These are phyloP conservation scores for Pionites leucogaster DNA, from an alignment of 2,113 vertebrate genomes.

Conservation along the genomic window DNA sequence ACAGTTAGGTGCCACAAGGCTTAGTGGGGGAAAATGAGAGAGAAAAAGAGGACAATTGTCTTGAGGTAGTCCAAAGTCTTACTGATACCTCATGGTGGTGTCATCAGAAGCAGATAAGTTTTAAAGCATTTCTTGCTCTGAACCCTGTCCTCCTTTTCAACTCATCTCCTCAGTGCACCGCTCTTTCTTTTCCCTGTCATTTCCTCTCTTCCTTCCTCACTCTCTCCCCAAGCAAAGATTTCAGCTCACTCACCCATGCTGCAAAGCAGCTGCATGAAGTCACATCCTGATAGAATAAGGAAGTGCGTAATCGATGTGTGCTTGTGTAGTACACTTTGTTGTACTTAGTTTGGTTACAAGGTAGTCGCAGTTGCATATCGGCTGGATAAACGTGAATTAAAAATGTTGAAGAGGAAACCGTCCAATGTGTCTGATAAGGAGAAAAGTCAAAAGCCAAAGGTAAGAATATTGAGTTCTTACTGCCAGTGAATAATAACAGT, in stretches of 20 bases:
- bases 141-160: not conserved
- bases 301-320: constrained; percentile 33
- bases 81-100: not conserved
- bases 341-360: not conserved
- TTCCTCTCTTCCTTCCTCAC: not conserved
- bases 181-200: not conserved
- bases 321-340: not conserved
- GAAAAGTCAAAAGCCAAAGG: constrained; percentile 86
- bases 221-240: not conserved
- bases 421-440: constrained; percentile 85
- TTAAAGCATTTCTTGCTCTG: not conserved
- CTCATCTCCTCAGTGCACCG: not conserved
- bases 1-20: not conserved
- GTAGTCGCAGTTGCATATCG: not conserved
- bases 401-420: constrained; percentile 85
- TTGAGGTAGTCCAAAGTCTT: not conserved
- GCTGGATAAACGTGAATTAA: constrained; percentile 3
- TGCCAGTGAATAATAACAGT: not conserved
- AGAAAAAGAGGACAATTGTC: not conserved
- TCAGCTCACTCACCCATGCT: not conserved
- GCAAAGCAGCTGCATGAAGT: constrained; percentile 12
- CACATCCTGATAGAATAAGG: constrained; percentile 75
- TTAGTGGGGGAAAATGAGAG: not conserved
- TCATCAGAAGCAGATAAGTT: not conserved
- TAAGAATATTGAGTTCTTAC: constrained; percentile 61